Base-by-base conservation (phyloP, 2,888 invertebrate species). In the Melinopterus prodromus region DNA sequence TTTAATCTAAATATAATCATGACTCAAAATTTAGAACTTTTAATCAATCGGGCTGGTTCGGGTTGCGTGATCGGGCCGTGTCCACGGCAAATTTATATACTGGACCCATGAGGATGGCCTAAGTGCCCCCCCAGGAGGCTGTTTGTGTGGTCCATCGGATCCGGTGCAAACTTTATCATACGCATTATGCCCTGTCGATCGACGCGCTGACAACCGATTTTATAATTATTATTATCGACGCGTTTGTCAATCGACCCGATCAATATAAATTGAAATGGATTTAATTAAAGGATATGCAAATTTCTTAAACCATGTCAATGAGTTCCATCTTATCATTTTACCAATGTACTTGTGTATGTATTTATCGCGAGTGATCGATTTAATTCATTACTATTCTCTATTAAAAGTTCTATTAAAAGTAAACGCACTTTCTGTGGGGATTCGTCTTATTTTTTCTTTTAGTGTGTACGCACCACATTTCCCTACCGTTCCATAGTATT, bases 121-220 rank as follows among this genome's bases (percentile, higher is more conserved):
- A 86, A 87, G 85, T 87, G 87, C 88, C 88, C 88, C 87, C 88
- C 88, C 88, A 88, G 88, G 87, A 88, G 87, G 87, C 88, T 84
- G 85, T 86, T 85, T 85, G 86, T 84, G 86, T 87, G 83, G 83
- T 74, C 74, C 74, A 35, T 15, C 74, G 81, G 81, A 85, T 86
- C 80, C 82, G 82, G 82, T 84, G 86, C 85, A 85, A 86, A 86
- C 84, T 84, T 85, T 86, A 86, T 86, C 86, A 84, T 80, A 80
- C 82, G 82, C 84, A 86, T 87, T 86, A 86, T 86, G 86, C 86
- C 85, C 86, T 53, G 53, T 53, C 53, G 86, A 84, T 85, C 84
- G 82, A 81, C 83, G 82, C 83, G 82, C 83, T 81, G 83, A 83
- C 81, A 81, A 83, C 83, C 83, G 82, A 84, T 84, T 86, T 86